Evolutionary conservation across 2,797 vertebrate species (phyloP).

Genomic region (Mionectes olivaceus): DNA sequence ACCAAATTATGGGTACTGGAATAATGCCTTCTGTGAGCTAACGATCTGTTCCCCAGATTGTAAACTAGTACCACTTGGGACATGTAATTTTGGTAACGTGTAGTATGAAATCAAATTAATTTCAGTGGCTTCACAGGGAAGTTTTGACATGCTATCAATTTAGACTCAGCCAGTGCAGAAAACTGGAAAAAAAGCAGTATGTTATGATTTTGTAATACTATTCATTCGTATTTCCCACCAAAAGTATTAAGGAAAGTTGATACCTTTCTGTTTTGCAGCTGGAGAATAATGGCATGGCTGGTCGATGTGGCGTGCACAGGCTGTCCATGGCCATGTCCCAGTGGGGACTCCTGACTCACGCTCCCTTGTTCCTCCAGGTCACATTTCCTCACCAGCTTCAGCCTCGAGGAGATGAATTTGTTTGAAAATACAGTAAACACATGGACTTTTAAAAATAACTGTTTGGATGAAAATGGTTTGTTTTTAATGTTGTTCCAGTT

Average conservation of each 20-base stretch:
- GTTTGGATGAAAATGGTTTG: conserved; percentile 47
- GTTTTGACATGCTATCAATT: not conserved
- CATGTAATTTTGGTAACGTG: not conserved
- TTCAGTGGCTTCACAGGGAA: not conserved
- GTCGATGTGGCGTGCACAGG: rapidly evolving
- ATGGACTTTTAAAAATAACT: conserved; percentile 40
- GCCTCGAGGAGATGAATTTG: not conserved
- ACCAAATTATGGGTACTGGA: not conserved
- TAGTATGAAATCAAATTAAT: not conserved
- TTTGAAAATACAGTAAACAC: conserved; percentile 44
- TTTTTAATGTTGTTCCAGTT: conserved; percentile 43
- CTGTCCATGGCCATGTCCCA: rapidly evolving
- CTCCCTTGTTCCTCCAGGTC: not conserved
- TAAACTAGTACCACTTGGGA: not conserved
- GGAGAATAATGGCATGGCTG: rapidly evolving
- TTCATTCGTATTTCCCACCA: not conserved
- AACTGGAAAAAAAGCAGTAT: not conserved
- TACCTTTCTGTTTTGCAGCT: not conserved
- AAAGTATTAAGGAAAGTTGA: not conserved
- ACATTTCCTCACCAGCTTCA: not conserved
- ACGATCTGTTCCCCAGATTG: not conserved
- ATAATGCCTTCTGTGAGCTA: not conserved
- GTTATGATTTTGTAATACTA: not conserved
- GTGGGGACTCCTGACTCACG: not conserved
- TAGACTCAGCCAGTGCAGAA: not conserved